Evolutionary conservation across 2,888 invertebrate species (phyloP).

Genomic region (Tetheella fluctuosa): DNA sequence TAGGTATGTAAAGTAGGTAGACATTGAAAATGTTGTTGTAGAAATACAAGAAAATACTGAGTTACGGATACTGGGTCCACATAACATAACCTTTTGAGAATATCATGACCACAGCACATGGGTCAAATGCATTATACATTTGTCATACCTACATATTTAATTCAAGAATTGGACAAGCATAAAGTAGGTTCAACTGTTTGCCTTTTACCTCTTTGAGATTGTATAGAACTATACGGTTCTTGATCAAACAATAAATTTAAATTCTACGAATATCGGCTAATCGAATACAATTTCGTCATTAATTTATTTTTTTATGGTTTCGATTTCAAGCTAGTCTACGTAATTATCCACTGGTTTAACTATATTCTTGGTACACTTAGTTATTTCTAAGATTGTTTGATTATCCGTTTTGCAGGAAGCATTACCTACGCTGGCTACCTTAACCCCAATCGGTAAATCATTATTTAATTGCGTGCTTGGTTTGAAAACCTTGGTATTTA

Average conservation of each 20-base stretch:
- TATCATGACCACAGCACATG: not conserved
- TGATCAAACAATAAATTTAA: not conserved
- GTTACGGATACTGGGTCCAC: conserved; percentile 12
- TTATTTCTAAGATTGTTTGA: conserved; percentile 20
- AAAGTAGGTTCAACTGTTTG: not conserved
- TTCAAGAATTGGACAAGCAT: not conserved
- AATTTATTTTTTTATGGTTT: not conserved
- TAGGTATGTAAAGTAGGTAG: not conserved
- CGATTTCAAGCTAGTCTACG: not conserved
- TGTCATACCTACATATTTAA: not conserved
- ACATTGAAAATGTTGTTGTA: not conserved
- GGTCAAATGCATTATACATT: not conserved
- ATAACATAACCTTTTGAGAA: conserved; percentile 9
- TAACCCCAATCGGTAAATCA: conserved; percentile 63
- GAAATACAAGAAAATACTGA: not conserved
- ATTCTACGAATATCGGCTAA: not conserved
- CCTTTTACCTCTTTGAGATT: no score
- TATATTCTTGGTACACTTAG: conserved; percentile 15
- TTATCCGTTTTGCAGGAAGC: conserved; percentile 57
- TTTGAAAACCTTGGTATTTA: conserved; percentile 51
- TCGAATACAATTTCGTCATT: not conserved
- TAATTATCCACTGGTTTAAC: conserved; percentile 5
- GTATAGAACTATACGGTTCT: not conserved
- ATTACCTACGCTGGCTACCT: conserved; percentile 55
- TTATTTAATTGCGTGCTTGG: conserved; percentile 56